Evolutionary conservation across 2,113 vertebrate genomes (phyloP), one percentile per base, ranked within the genome.

Genomic region (Calidris pygmaea): DNA sequence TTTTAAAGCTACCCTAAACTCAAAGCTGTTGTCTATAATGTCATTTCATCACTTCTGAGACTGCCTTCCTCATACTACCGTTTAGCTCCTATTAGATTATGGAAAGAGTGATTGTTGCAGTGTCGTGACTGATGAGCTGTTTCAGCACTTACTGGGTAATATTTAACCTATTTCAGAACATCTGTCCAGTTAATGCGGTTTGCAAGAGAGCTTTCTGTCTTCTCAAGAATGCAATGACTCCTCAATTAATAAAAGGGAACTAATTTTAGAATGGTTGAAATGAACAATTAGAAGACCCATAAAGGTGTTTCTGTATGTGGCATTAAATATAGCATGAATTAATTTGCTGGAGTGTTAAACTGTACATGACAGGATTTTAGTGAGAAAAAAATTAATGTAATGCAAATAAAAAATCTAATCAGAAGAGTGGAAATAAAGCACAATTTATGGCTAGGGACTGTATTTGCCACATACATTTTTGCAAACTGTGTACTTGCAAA

Each of bases 121-220:
- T 35, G 78, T 48, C 6, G 2, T 74, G 93, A 94, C 19, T 37
- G 85, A 94, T 95, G 92, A 90, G 29, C n/a, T 74, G 20, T 27
- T 26, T 52, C 90, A 86, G 60, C 68, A 20, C 82, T 75, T 89
- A 71, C 76, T 52, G 68, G 29, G 43, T 67, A 80, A 90, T 83
- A 90, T 84, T 92, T 94, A 90, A 96, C 85, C 43, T 29, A 74
- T 93, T 94, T 94, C 72, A 86, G 79, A 96, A 90, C 85, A 95
- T 94, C 95, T 94, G 92, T 66, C 95, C 85, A 48, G 59, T 34
- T 93, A 86, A 92, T 86, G 55, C 55, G 30, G 72, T 63, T 84
- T 96, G 55, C 37, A 83, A 58, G 65, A 78, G 56, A 86, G 67
- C 37, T 79, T 91, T 94, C 93, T 65, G 15, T 66, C 93, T 94